Base-by-base conservation (phyloP, 2,797 vertebrate genomes). In the Luscinia megarhynchos region DNA sequence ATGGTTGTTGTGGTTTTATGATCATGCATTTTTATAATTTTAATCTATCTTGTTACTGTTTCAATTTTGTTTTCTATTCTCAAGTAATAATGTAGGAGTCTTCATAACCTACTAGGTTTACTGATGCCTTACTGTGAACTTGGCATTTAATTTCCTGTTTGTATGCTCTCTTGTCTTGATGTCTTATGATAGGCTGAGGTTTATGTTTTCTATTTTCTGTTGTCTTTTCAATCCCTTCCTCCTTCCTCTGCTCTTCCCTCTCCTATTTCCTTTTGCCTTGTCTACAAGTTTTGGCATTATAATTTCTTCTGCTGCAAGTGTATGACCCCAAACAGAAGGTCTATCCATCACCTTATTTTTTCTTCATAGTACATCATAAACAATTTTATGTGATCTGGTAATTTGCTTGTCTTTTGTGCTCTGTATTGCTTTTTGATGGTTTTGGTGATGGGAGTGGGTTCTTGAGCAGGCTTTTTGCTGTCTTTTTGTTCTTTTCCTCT, bases 111-210 rank as follows among this genome's bases (percentile, higher is more conserved):
- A 21, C 61, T 40, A 36, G n/a, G 54, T 94, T 80, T 43, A 30
- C 38, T 83, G 75, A 53, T 64, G 78, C 84, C 38, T 90, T 70
- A 34, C 74, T 72, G 34, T 62, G 54, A 78, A 55, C 55, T 80
- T 87, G 84, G 66, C 69, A 81, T 92, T 96, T 96, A 95, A 94
- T 95, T 95, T 96, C 95, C 93, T 94, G 93, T 89, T 93, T 90
- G 32, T 55, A 9, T 79, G 50, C 87, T 91, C 62, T 53, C 76
- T 89, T 5, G 2, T 78, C 73, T 91, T 78, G 43, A 64, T 88
- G 51, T 62, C 72, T 87, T 68, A 24, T 18, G 38, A 72, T 87
- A 92, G 38, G n/a, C 66, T 68, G 54, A 85, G 38, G 64, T 78
- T 86, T 88, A 59, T 82, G 55, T n/a, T 81, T 93, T 81, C 73